A percentile compares a stretch with the other conserved stretches of the same genome.
These are phyloP conservation scores for Diplodus sargus DNA, from an alignment of 2,797 vertebrate species.

Conservation along the genomic window DNA sequence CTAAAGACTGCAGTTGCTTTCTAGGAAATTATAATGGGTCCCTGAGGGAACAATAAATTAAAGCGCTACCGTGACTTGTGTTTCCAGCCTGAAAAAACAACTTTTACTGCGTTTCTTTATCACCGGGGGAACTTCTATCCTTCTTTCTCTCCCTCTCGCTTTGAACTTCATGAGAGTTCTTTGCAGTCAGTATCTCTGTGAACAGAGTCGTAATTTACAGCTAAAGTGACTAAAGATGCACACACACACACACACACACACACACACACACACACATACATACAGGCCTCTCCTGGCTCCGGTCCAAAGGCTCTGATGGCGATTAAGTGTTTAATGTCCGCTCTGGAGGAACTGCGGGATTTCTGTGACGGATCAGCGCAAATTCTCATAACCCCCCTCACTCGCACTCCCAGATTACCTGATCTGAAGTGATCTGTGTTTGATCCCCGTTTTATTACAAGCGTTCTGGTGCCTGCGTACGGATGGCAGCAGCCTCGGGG, in stretches of 20 bases:
- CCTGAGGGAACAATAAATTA: background rate
- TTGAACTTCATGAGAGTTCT: slow-evolving; percentile 20
- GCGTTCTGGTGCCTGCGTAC: background rate
- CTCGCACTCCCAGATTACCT: slow-evolving; percentile 41
- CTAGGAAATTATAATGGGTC: background rate
- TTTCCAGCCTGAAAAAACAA: too few relatives aligned
- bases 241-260: slow-evolving; percentile 16
- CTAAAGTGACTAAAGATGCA: background rate
- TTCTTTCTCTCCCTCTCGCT: background rate
- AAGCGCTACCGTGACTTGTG: background rate
- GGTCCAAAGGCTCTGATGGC: slow-evolving; percentile 20
- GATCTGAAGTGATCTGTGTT: slow-evolving; percentile 55
- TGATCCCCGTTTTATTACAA: slow-evolving; percentile 70
- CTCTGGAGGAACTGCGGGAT: slow-evolving; percentile 52
- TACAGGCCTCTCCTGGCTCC: background rate
- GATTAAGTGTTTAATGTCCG: slow-evolving; percentile 55
- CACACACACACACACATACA: slow-evolving; percentile 16
- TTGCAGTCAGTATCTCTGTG: background rate
- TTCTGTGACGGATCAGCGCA: slow-evolving; percentile 45
- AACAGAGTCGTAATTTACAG: slow-evolving; percentile 1
- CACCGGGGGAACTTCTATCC: background rate
- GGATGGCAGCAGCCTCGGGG: slow-evolving; percentile 8
- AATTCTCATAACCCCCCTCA: slow-evolving; percentile 36
- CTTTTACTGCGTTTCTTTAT: background rate
- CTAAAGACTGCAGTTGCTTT: background rate